Evolutionary conservation across 2,888 invertebrate species (phyloP), one percentile per base, ranked within the genome.

Genomic region (Blera fallax): DNA sequence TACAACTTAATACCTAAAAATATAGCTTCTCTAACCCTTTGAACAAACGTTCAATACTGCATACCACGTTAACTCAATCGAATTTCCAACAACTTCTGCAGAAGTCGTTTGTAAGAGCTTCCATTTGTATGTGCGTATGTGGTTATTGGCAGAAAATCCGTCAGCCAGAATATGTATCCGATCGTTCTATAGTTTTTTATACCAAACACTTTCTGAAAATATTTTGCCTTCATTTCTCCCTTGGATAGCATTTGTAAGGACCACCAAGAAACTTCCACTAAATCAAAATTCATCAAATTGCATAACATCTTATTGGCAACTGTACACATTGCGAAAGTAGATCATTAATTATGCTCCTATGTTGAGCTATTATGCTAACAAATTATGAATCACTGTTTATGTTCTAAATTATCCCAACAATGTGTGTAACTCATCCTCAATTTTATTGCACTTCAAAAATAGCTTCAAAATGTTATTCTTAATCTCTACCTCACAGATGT

Each of bases 401-500:
- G 64, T 50, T 48, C 73, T 16, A 62, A 78, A 79, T 62, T 67
- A 34, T 43, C n/a, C 24, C n/a, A 79, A 83, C 60, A 73, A 79
- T 79, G 29, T 62, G 52, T 65, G 50, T 11, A 65, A 54, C 21
- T 34, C 27, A 24, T 73, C 65, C 7, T 65, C 45, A 14, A 54
- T 37, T 32, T 52, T 16, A 18, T 16, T 45, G 37, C 45, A 43
- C 32, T 45, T 58, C 48, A 43, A 74, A 84, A 84, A 84, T 84
- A 80, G 16, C 62, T 27, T 6, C 45, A n/a, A 69, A 54, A 27
- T 54, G 29, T 40, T 45, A 62, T 64, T 74, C 27, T 52, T 65
- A 65, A 65, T 74, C 74, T 54, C 37, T 52, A 8, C 37, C 67
- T 18, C 54, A 67, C 83, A 79, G 73, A 83, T 83, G 79, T 69